Percentiles rank a stretch among this genome's conserved stretches.
Evolutionary conservation across 2,888 invertebrate genomes (phyloP).

Genomic region (Perdita meconis): DNA sequence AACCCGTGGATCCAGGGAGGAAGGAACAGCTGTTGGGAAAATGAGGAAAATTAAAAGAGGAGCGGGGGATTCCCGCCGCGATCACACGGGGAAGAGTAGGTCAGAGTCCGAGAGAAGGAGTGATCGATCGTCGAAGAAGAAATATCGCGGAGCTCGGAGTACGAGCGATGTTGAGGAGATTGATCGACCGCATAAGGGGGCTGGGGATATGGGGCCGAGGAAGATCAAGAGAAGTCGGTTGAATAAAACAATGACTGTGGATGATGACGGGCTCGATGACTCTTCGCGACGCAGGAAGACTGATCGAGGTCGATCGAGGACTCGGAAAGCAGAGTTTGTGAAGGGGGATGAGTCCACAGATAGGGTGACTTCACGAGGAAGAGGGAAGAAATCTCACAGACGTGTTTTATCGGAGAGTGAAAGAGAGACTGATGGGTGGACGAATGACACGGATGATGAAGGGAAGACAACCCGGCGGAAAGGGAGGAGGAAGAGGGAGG

Average conservation of each 20-base stretch:
- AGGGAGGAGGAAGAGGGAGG: conserved; percentile 6
- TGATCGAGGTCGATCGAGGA: conserved; percentile 8
- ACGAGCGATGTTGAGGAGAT: conserved; percentile 11
- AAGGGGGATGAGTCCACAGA: neutral
- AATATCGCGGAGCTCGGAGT: neutral
- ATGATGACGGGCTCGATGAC: neutral
- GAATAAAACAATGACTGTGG: neutral
- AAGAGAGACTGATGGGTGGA: neutral
- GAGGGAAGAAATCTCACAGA: neutral
- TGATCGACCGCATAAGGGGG: neutral
- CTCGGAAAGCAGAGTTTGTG: neutral
- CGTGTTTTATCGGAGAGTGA: conserved; percentile 1
- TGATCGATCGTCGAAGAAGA: neutral
- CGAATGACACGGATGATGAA: conserved; percentile 28
- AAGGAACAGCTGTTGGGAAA: conserved; percentile 24
- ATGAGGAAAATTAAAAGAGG: conserved; percentile 42
- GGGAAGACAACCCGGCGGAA: conserved; percentile 5
- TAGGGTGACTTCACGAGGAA: neutral
- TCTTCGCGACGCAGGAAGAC: neutral
- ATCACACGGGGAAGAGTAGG: conserved; percentile 5
- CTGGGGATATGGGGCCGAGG: no score
- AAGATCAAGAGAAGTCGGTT: no score
- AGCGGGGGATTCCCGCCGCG: neutral
- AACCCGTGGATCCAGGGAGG: conserved; percentile 9
- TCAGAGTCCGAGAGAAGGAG: neutral